These are phyloP conservation scores for Chionis minor DNA, from an alignment of 2,113 vertebrate species.

Conservation along the genomic window DNA sequence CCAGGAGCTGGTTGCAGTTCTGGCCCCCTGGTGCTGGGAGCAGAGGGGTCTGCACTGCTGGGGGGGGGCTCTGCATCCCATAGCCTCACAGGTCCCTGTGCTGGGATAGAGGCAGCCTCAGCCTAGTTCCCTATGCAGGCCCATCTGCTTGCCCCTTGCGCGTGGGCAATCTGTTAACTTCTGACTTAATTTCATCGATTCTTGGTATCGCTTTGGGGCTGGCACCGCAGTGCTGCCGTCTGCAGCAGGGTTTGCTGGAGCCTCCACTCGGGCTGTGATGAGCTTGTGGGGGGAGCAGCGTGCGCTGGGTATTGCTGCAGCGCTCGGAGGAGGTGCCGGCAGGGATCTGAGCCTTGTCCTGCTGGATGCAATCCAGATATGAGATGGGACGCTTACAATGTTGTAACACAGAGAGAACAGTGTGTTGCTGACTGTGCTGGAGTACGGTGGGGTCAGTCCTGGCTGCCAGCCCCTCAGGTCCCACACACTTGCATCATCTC, in stretches of 20 bases:
- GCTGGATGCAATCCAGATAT: accelerated
- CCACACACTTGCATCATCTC: accelerated
- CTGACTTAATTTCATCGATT: accelerated
- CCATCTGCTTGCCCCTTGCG: not conserved
- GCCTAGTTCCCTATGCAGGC: accelerated
- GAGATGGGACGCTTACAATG: accelerated
- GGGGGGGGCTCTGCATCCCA: not conserved
- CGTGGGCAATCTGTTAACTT: accelerated
- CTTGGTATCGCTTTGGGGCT: not conserved
- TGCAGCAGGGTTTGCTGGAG: not conserved
- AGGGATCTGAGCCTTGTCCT: not conserved
- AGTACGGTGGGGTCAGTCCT: not conserved
- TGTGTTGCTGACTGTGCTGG: accelerated
- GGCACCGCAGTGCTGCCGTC: accelerated
- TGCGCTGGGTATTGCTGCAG: not conserved
- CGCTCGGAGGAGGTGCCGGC: accelerated
- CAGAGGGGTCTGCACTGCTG: not conserved
- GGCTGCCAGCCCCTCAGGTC: accelerated
- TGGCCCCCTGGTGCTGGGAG: not conserved
- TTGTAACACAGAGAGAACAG: not conserved
- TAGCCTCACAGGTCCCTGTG: not conserved
- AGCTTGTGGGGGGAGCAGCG: accelerated
- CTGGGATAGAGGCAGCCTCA: not conserved
- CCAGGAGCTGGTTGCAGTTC: not conserved
- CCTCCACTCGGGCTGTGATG: accelerated